Conservation (phyloP, 64 coral and sea anemone species). For the Stichodactyla helianthus region DNA sequence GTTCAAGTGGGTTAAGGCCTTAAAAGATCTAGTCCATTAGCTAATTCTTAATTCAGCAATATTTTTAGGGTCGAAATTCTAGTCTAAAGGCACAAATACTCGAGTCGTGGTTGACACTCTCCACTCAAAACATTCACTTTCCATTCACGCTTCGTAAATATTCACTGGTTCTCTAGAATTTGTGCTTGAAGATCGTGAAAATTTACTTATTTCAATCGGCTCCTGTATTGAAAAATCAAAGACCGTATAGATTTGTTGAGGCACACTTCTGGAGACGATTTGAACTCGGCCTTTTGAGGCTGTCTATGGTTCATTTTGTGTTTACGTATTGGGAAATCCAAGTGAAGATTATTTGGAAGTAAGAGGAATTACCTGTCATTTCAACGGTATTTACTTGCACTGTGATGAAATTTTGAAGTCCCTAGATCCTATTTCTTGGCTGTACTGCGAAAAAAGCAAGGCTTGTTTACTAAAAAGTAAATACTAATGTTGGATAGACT, state of each 20-base stretch:
- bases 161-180: constrained; percentile 5
- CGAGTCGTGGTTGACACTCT: neutral
- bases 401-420: constrained; percentile 1
- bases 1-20: neutral
- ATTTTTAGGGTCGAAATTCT: neutral
- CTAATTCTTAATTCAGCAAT: neutral
- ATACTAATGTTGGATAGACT: neutral
- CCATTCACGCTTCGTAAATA: neutral
- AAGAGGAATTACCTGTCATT: constrained; percentile 1
- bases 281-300: neutral
- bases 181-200: neutral
- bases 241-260: neutral
- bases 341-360: neutral
- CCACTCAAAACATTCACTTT: neutral
- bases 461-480: neutral
- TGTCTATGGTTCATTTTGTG: neutral
- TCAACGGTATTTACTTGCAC: neutral
- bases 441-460: neutral
- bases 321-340: constrained; percentile 3
- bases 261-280: neutral
- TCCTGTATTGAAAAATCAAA: neutral
- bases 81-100: neutral
- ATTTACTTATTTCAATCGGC: neutral
- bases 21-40: neutral
- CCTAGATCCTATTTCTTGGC: neutral